Evolutionary conservation across 1,140 invertebrate genomes (phyloP), one percentile per base, ranked within the genome.

Genomic region (Oncopeltus fasciatus): DNA sequence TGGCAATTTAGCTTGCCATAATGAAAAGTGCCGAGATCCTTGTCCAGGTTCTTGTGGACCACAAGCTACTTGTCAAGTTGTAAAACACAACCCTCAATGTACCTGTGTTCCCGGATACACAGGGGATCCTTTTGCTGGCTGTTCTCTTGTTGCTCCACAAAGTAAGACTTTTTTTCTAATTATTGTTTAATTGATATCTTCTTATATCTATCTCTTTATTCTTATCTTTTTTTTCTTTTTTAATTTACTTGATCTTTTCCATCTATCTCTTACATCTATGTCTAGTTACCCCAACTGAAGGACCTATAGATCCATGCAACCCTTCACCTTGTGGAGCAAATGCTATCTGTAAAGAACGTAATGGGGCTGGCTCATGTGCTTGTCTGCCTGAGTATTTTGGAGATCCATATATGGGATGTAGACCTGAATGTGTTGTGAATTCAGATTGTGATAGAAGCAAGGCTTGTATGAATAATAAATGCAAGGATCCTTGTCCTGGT

Each of bases 11-110:
- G 87, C 88, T 57, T 92, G 89, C 68, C 82, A 86, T 62, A 86
- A 86, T 67, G 84, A 89, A 72, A 83, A 80, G 67, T 92, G 89
- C 69, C 79, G 74, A 68, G 86, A 92, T 74, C 88, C 88, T 18
- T 92, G 89, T 70, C 85, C 86, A 11, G 88, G 88, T 9, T 87
- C 87, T 1, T 93, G 90, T 70, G 90, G 90, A 12, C 76, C 84
- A 18, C 87, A 90, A 69, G 88, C 89, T 1, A 80, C 81, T 65
- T 93, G 90, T 70, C 81, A 81, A 63, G 85, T 90, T 44, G 78
- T 86, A 20, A 87, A 89, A 67, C 90, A 93, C 71, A 79, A 85
- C 61, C 86, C 89, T 1, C 77, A 89, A 31, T 93, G 90, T 72
- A 81, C 80, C 62, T 94, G 90, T 69, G 76, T 82, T 43, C 75